Conservation (phyloP, 1,140 invertebrate species). For the Brachionus rotundiformis region DNA sequence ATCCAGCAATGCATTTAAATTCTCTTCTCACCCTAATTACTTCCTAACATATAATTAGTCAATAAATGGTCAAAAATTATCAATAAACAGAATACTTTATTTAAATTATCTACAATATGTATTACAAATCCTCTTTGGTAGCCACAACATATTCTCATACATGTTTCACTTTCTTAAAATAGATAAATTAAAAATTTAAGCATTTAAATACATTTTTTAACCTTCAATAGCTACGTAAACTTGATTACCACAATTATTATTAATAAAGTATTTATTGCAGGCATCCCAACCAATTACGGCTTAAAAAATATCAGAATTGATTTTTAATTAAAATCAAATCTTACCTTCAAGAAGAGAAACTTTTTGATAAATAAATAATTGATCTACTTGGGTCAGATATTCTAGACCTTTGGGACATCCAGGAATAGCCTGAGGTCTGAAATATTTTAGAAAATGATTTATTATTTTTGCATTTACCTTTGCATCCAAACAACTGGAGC, state of each 20-base stretch:
- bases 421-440: constrained; percentile 69
- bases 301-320: constrained; percentile 55
- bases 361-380: constrained; percentile 82
- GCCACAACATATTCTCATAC: constrained; percentile 77
- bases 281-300: constrained; percentile 82
- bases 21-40: constrained; percentile 57
- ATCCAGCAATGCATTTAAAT: constrained; percentile 58
- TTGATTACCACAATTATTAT: constrained; percentile 59
- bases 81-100: no score
- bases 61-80: neutral
- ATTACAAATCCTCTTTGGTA: constrained; percentile 72
- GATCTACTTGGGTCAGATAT: constrained; percentile 86
- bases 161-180: constrained; percentile 73
- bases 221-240: constrained; percentile 62
- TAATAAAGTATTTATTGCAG: constrained; percentile 72
- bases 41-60: constrained; percentile 54
- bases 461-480: neutral
- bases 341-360: constrained; percentile 78
- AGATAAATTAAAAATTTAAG: neutral
- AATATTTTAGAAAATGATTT: neutral
- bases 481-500: constrained; percentile 30
- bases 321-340: neutral
- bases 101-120: constrained; percentile 26
- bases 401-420: constrained; percentile 86
- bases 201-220: no score